phyloP scores from a whole-genome alignment of 2,113 vertebrate species.

The Hymenochirus boettgeri region DNA sequence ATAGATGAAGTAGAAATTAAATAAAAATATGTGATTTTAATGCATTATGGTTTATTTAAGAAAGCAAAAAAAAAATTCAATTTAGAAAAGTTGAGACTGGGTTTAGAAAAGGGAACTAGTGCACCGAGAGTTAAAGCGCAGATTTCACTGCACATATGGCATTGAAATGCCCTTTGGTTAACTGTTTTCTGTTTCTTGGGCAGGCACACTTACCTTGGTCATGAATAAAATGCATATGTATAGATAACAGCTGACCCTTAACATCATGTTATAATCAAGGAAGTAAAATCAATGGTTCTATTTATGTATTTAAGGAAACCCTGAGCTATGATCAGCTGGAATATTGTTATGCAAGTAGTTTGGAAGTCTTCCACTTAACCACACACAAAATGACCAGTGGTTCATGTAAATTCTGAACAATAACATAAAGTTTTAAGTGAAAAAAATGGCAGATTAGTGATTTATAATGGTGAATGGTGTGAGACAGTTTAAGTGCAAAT shows the following conservation, averaged over 20 bases:
- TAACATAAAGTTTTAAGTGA: no score
- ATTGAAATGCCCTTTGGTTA: conserved; percentile 10
- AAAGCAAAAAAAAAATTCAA: conserved; percentile 12
- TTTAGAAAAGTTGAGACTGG: not conserved
- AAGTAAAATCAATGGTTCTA: not conserved
- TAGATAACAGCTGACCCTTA: not conserved
- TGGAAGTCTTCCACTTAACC: no score
- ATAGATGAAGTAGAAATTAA: no score
- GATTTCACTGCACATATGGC: conserved; percentile 26
- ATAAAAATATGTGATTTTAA: no score
- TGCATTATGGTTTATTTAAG: no score
- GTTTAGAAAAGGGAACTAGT: not conserved
- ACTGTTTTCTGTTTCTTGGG: not conserved
- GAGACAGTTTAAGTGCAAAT: no score
- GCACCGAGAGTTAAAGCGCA: not conserved
- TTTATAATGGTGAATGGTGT: no score
- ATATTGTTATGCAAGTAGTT: no score
- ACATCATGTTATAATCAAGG: not conserved
- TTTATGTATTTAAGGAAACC: not conserved
- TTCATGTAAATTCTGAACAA: no score
- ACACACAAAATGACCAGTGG: no score
- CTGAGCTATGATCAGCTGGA: no score
- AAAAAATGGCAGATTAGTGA: no score
- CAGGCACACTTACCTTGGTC: not conserved
- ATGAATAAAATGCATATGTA: not conserved